phyloP scores from a whole-genome alignment of 2,113 vertebrate species.

The Hypocryptadius cinnamomeus region DNA sequence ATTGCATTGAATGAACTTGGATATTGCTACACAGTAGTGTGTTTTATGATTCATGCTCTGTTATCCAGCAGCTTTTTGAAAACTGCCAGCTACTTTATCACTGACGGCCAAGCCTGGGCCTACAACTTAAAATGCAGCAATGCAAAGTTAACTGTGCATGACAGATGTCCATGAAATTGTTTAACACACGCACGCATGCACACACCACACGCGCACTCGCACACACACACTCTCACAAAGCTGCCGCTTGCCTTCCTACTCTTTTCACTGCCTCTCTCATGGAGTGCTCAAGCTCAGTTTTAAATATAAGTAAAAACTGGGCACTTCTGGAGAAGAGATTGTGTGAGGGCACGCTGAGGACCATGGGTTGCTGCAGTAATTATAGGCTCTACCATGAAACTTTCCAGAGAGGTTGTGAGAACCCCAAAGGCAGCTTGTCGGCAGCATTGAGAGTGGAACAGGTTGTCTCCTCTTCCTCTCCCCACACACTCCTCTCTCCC shows the following conservation, averaged over 20 bases:
- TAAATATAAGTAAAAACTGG: slow-evolving; percentile 54
- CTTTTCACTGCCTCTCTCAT: not conserved
- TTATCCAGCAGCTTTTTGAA: slow-evolving; percentile 78
- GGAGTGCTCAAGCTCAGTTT: slow-evolving; percentile 26
- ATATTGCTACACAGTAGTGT: slow-evolving; percentile 87
- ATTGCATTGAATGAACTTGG: slow-evolving; percentile 97
- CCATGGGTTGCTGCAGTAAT: not conserved
- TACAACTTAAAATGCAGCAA: slow-evolving; percentile 83
- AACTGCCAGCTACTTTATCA: slow-evolving; percentile 84
- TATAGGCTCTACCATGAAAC: not conserved
- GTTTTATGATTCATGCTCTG: slow-evolving; percentile 86
- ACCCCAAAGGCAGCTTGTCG: not conserved
- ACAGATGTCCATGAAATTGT: slow-evolving; percentile 95
- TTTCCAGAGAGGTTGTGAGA: not conserved
- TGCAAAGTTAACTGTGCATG: slow-evolving; percentile 94
- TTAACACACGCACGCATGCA: slow-evolving; percentile 80
- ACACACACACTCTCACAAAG: slow-evolving; percentile 62
- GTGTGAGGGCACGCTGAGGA: not conserved
- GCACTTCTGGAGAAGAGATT: not conserved
- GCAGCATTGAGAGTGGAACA: accelerated
- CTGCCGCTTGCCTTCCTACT: slow-evolving; percentile 18
- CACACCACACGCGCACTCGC: slow-evolving; percentile 14
- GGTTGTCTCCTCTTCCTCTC: not conserved
- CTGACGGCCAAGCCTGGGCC: slow-evolving; percentile 72
- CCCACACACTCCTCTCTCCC: not conserved